phyloP scores from a whole-genome alignment of 1,140 invertebrate species.

The Meteorus sp. region DNA sequence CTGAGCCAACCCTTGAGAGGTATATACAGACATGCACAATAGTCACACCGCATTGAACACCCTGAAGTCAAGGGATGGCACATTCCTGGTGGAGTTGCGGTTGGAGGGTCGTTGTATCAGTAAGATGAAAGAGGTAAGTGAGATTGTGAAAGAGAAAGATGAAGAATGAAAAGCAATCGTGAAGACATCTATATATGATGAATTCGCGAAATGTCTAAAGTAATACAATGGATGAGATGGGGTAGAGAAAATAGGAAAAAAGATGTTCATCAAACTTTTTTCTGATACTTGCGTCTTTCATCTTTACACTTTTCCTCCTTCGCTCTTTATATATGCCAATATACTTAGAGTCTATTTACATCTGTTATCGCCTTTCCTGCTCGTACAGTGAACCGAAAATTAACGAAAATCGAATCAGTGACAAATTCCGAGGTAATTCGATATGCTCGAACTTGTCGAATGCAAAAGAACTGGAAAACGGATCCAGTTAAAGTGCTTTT shows the following conservation, averaged over 20 bases:
- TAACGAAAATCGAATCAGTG: slow-evolving; percentile 26
- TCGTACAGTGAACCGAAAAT: background rate
- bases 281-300: background rate
- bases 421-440: slow-evolving; percentile 29
- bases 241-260: background rate
- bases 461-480: slow-evolving; percentile 36
- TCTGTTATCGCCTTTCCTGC: slow-evolving; percentile 9
- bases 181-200: too few species aligned
- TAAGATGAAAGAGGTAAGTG: too few species aligned
- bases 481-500: slow-evolving; percentile 34
- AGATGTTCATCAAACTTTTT: background rate
- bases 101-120: background rate
- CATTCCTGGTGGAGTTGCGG: slow-evolving; percentile 6
- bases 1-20: slow-evolving; percentile 36
- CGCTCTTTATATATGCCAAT: background rate
- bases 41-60: slow-evolving; percentile 12
- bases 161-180: too few species aligned
- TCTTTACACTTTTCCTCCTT: background rate
- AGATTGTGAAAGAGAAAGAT: slow-evolving; percentile 11
- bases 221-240: background rate
- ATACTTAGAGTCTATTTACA: slow-evolving; percentile 10
- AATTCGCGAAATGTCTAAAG: too few species aligned
- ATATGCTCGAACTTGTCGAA: slow-evolving; percentile 26
- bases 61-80: slow-evolving; percentile 22
- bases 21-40: slow-evolving; percentile 28